These are phyloP conservation scores for Chlorocebus sabaeus DNA, from an alignment of 2,113 vertebrate species.

Conservation along the genomic window DNA sequence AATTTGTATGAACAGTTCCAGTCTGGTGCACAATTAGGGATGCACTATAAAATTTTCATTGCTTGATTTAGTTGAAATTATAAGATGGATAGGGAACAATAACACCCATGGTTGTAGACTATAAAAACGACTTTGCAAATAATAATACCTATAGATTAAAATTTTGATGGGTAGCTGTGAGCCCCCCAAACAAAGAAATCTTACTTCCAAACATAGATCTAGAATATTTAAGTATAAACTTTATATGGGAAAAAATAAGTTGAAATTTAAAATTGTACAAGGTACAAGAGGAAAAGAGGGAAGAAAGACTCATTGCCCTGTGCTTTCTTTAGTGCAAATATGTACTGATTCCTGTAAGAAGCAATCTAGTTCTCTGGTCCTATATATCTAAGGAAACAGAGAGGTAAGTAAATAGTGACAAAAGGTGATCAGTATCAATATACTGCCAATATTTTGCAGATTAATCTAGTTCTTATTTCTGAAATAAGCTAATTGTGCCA, in stretches of 20 bases:
- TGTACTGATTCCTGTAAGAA: not conserved
- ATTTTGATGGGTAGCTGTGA: constrained; percentile 54
- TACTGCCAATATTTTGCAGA: constrained; percentile 18
- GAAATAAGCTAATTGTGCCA: constrained; percentile 34
- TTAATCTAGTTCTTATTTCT: not conserved
- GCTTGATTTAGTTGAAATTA: constrained; percentile 85
- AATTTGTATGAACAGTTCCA: constrained; percentile 87
- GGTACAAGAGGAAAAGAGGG: not conserved
- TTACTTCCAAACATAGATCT: not conserved
- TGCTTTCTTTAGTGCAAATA: not conserved
- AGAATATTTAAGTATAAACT: constrained; percentile 2
- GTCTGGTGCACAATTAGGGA: constrained; percentile 86
- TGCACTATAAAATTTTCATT: constrained; percentile 87
- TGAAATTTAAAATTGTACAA: not conserved
- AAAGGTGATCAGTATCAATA: constrained; percentile 29
- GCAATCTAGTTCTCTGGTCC: not conserved
- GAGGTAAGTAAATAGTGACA: not conserved
- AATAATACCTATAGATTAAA: constrained; percentile 52
- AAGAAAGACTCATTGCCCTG: not conserved
- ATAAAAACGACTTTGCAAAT: constrained; percentile 76
- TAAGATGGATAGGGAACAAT: constrained; percentile 81
- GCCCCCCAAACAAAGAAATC: not conserved
- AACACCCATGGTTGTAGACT: constrained; percentile 71
- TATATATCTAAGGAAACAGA: not conserved
- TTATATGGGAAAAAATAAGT: not conserved